Percentiles rank a stretch among this genome's conserved stretches.
Evolutionary conservation across 2,888 invertebrate genomes (phyloP).

Genomic region (Tortricodes alternella): DNA sequence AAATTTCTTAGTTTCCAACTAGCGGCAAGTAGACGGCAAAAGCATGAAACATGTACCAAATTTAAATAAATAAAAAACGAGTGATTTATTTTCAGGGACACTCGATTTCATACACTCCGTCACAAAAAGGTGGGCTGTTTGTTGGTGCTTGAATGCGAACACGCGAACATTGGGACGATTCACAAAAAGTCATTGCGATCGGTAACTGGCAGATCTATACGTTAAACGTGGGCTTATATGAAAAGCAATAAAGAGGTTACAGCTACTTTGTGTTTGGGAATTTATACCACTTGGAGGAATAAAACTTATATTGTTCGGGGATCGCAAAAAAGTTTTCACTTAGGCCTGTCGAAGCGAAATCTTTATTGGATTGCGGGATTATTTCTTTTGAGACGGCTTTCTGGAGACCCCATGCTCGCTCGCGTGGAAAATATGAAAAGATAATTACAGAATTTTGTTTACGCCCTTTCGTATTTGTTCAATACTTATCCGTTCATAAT

Average conservation of each 20-base stretch:
- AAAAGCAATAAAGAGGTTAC: constrained; percentile 81
- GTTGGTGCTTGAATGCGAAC: not conserved
- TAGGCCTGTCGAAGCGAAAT: constrained; percentile 74
- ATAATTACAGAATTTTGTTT: constrained; percentile 49
- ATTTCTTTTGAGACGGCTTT: constrained; percentile 64
- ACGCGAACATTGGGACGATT: not conserved
- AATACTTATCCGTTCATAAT: constrained; percentile 33
- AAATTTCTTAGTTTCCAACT: too few relatives aligned
- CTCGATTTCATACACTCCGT: not conserved
- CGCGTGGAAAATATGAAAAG: constrained; percentile 53
- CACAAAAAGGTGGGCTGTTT: not conserved
- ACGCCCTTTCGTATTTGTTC: constrained; percentile 37
- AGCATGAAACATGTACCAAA: too few relatives aligned
- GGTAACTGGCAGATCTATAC: constrained; percentile 67
- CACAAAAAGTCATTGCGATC: constrained; percentile 55
- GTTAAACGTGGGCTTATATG: constrained; percentile 70
- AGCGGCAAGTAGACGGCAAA: too few relatives aligned
- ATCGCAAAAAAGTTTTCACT: constrained; percentile 78
- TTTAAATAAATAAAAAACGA: not conserved
- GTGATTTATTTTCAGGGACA: not conserved
- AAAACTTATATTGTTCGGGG: constrained; percentile 80
- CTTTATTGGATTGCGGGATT: constrained; percentile 76
- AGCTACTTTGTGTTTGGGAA: constrained; percentile 81
- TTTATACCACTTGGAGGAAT: constrained; percentile 79
- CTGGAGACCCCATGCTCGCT: constrained; percentile 48